Conservation (phyloP, 2,888 invertebrate genomes). For the Tortricodes alternella region DNA sequence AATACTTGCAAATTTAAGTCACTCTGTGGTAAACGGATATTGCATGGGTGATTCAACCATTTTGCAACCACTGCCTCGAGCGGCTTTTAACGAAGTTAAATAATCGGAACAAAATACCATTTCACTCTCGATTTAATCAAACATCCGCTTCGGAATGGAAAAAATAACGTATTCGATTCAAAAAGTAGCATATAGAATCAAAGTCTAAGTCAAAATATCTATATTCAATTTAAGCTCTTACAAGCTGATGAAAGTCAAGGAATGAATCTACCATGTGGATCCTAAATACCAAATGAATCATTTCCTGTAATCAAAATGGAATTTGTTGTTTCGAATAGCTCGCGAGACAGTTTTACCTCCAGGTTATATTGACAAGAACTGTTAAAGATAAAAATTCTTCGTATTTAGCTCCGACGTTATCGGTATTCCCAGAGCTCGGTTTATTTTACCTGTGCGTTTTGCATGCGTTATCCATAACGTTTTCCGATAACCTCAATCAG, state of each 20-base stretch:
- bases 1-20: constrained; percentile 6
- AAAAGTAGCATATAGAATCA: background rate
- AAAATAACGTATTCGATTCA: background rate
- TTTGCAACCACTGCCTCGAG: constrained; percentile 29
- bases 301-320: background rate
- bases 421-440: constrained; percentile 19
- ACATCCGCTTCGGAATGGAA: background rate
- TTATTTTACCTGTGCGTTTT: constrained; percentile 14
- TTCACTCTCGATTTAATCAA: background rate
- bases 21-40: constrained; percentile 17
- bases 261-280: background rate
- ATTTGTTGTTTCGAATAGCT: background rate
- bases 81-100: background rate
- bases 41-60: constrained; percentile 38
- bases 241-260: too few relatives aligned
- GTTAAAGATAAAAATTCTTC: background rate
- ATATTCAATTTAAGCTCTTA: too few relatives aligned
- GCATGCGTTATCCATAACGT: constrained; percentile 27
- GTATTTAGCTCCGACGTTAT: background rate
- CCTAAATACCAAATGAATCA: background rate
- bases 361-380: background rate
- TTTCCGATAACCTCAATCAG: constrained; percentile 36
- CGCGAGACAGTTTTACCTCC: background rate
- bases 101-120: background rate
- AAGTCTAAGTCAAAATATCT: too few relatives aligned